Conservation (phyloP, 2,797 vertebrate genomes). For the Phataginus tricuspis region DNA sequence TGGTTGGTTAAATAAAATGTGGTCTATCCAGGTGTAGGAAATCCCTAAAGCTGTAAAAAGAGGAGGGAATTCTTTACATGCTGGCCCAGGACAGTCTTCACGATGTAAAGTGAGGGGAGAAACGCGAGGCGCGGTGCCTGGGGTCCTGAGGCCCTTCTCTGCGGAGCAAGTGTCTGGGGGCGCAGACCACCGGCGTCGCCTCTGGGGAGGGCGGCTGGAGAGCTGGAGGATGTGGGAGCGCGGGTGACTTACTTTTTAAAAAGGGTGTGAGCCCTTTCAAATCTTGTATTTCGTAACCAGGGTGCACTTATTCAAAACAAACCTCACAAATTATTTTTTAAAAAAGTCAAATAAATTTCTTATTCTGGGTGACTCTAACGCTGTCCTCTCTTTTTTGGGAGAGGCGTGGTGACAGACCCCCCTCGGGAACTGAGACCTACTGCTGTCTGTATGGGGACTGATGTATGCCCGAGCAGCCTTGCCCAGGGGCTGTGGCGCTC, state of each 20-base stretch:
- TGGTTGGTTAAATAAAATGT: not conserved
- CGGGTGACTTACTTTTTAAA: not conserved
- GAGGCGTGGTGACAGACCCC: not conserved
- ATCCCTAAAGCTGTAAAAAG: not conserved
- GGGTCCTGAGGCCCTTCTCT: fast-evolving
- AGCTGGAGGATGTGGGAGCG: not conserved
- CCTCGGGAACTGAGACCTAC: not conserved
- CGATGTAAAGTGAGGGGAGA: fast-evolving
- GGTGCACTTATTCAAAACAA: not conserved
- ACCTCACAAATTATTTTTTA: not conserved
- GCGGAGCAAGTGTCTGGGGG: not conserved
- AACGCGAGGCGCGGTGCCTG: not conserved
- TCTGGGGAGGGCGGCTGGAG: not conserved
- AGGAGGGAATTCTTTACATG: not conserved
- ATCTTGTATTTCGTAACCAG: not conserved
- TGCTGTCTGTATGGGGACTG: not conserved
- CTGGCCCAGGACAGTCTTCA: not conserved
- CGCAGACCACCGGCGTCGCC: fast-evolving
- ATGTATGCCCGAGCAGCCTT: not conserved
- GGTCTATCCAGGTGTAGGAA: not conserved
- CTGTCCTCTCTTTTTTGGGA: not conserved
- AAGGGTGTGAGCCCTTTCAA: not conserved
- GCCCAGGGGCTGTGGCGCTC: not conserved
- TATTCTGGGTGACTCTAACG: not conserved
- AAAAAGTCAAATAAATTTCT: not conserved